Conservation (phyloP, 2,888 invertebrate genomes). For the Macrophya alboannulata region DNA sequence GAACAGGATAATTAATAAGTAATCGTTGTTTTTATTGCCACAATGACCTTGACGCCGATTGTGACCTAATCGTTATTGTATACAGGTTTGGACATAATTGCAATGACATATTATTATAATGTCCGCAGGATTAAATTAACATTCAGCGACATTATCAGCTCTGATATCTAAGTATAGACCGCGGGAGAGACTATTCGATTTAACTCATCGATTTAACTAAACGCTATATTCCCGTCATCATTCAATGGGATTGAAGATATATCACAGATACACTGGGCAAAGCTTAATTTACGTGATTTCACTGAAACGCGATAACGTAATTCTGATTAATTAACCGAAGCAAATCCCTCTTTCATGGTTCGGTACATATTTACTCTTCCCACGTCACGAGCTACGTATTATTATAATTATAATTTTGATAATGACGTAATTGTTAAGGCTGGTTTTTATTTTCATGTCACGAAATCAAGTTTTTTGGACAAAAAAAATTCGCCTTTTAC, state of each 20-base stretch:
- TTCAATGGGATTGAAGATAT: not conserved
- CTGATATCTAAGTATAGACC: not conserved
- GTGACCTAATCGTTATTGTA: slow-evolving; percentile 47
- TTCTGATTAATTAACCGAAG: not conserved
- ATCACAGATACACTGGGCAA: not conserved
- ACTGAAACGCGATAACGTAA: not conserved
- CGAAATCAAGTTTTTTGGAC: not conserved
- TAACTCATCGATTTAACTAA: not conserved
- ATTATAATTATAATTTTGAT: not conserved
- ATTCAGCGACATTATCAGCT: not conserved
- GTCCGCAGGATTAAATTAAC: slow-evolving; percentile 18
- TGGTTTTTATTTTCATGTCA: not conserved
- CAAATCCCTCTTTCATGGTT: not conserved
- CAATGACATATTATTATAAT: not conserved
- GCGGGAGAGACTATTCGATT: not conserved
- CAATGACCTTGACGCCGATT: slow-evolving; percentile 22
- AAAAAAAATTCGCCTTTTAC: not conserved
- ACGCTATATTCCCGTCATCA: not conserved
- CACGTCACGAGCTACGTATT: not conserved
- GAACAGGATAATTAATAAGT: slow-evolving; percentile 11
- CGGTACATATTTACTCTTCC: not conserved
- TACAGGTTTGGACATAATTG: slow-evolving; percentile 54
- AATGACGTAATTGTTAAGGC: not conserved
- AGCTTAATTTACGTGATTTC: not conserved
- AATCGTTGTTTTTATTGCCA: slow-evolving; percentile 5